Evolutionary conservation across 2,797 vertebrate genomes (phyloP).

Genomic region (Esox lucius): DNA sequence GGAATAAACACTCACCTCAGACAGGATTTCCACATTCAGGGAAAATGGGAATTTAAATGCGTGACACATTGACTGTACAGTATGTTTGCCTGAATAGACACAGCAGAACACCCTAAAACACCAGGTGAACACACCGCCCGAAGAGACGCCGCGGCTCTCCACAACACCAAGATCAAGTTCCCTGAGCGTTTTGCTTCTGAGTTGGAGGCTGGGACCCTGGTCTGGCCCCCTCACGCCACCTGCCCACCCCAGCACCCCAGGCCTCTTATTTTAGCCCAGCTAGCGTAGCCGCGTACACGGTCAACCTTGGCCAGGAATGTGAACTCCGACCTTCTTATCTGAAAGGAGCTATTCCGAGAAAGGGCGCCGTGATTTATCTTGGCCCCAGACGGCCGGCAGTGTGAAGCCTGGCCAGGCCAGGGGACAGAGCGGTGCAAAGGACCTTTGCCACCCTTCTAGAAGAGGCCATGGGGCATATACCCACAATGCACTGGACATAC

Average conservation of each 20-base stretch:
- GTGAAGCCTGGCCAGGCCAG: conserved; percentile 50
- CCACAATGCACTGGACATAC: background rate
- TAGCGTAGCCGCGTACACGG: conserved; percentile 39
- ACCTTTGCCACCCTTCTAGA: conserved; percentile 9
- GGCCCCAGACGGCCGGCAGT: conserved; percentile 65
- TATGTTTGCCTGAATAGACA: background rate
- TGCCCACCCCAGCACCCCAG: conserved; percentile 50
- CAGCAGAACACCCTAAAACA: background rate
- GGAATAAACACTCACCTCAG: conserved; percentile 50
- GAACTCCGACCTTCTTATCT: conserved; percentile 76
- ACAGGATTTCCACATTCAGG: conserved; percentile 4
- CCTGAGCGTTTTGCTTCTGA: conserved; percentile 61
- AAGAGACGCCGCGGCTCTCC: background rate
- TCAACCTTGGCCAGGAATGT: conserved; percentile 77
- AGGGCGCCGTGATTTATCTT: conserved; percentile 68
- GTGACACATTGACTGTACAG: background rate
- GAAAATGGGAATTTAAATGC: background rate
- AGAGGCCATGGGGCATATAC: background rate
- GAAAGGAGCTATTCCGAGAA: conserved; percentile 73
- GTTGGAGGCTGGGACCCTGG: conserved; percentile 44
- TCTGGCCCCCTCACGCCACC: conserved; percentile 63
- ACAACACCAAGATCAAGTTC: conserved; percentile 33
- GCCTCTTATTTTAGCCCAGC: conserved; percentile 74
- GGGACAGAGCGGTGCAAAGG: conserved; percentile 44
- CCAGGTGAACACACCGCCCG: no score